Evolutionary conservation across 2,113 vertebrate species (phyloP), one percentile per base, ranked within the genome.

Genomic region (Oplegnathus fasciatus): DNA sequence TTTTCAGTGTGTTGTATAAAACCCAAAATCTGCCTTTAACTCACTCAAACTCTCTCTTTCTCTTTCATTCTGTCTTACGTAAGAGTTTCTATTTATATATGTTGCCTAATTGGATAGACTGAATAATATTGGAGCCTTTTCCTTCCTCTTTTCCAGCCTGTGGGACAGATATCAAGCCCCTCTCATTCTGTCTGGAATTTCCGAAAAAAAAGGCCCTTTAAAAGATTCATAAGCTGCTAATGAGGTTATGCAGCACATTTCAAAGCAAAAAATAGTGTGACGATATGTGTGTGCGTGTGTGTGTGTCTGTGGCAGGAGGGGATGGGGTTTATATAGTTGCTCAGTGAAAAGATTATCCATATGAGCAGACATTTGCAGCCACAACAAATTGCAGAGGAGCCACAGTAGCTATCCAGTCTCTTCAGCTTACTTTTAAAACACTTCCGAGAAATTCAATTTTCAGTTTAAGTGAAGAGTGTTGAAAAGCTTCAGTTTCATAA

Each of bases 171-270:
- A 85, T 60, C 69, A 81, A 44, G 32, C 44, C 78, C 13, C 4
- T 83, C 73, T 85, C 82, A 76, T 88, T 91, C 85, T 82, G 83
- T 82, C 83, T 90, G 86, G 77, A 86, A 87, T 88, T 71, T 85
- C 42, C 48, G 44, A 48, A 54, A 62, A 71, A 84, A 82, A 68
- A 24, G 48, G 14, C 22, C 48, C 70, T 68, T 86, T 91, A 69
- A 94, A 93, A 92, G 68, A 93, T 94, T 93, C 85, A 94, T 91
- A 91, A 92, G 89, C 88, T 83, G 86, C 88, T 94, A 94, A 94
- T 94, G 85, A 93, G 86, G 91, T 77, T 86, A 75, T 68, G 64
- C 75, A 80, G 82, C 84, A 88, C 71, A 88, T 89, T 90, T 88
- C 88, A 83, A 87, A 92, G 88, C 42, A 83, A 75, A 83, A 69